Evolutionary conservation across 2,888 invertebrate genomes (phyloP), one percentile per base, ranked within the genome.

Genomic region (Omphaloscelis lunosa): DNA sequence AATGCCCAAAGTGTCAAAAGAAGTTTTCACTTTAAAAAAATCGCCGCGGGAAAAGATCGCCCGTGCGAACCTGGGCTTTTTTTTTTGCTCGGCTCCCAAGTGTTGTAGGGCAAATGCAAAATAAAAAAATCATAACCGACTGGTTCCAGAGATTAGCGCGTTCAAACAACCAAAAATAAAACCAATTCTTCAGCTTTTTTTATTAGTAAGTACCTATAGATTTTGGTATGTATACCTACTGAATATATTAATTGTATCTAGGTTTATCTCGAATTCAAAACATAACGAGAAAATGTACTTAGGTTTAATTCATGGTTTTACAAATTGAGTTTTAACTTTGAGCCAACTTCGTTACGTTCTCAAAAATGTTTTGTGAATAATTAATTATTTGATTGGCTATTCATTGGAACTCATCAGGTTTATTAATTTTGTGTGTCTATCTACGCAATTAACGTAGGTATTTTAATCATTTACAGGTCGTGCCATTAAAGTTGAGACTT

Each of bases 341-440:
- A 63, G 61, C 72, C 53, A 68, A 76, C 78, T 79, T 82, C 70
- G 69, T 77, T 69, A 72, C 80, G 86, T 86, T 87, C 45, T 65
- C 75, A 75, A 88, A 88, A 89, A 88, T 90, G 84, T 88, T 91
- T 91, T 86, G 88, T 87, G 88, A 89, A 90, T 91, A 90, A 56
- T 56, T 62, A 72, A 80, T 68, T 80, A 90, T 88, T 89, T 90
- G 90, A 91, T 92, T 91, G 89, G 89, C 85, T 86, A 90, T 91
- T 92, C 90, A 89, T 87, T 86, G 82, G 59, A 70, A 51, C 80
- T 77, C 75, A 76, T 79, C 61, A 73, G 63, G 67, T 74, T 79
- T 77, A 63, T 80, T 79, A 67, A 67, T 68, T 72, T 74, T 58
- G 12, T 61, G 23, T 56, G 48, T 59, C n/a, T 66, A 29, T 63